Evolutionary conservation across 2,797 vertebrate genomes (phyloP).

Genomic region (Limnodromus scolopaceus): DNA sequence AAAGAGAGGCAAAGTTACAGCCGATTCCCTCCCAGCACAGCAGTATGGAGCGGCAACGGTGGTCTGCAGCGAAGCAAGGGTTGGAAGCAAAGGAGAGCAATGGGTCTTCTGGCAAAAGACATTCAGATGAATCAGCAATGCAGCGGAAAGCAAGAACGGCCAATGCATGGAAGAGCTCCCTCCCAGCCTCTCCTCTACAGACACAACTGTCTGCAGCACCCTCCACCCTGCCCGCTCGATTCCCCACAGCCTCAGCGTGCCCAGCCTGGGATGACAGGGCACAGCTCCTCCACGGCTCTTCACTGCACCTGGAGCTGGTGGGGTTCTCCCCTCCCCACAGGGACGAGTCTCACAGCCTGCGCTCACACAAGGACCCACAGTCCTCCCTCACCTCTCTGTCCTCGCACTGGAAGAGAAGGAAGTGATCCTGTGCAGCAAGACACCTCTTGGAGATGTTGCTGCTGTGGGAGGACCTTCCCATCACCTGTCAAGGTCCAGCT

Average conservation of each 20-base stretch:
- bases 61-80: slow-evolving; percentile 34
- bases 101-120: slow-evolving; percentile 43
- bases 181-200: not conserved
- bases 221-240: not conserved
- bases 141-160: slow-evolving; percentile 46
- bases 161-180: slow-evolving; percentile 43
- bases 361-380: not conserved
- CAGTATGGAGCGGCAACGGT: slow-evolving; percentile 10
- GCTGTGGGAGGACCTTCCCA: not conserved
- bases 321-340: not conserved
- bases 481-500: not conserved
- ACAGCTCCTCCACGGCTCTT: not conserved
- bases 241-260: not conserved
- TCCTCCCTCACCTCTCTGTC: not conserved
- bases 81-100: not conserved
- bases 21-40: slow-evolving; percentile 65
- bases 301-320: not conserved
- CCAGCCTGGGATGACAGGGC: not conserved
- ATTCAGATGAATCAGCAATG: slow-evolving; percentile 36
- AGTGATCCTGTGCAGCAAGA: not conserved
- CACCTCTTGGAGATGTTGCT: not conserved
- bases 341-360: not conserved
- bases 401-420: not conserved
- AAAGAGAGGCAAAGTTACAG: slow-evolving; percentile 20
- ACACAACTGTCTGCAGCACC: not conserved